Base-by-base conservation (phyloP, 2,113 vertebrate species). In the Sinocyclocheilus rhinocerous region DNA sequence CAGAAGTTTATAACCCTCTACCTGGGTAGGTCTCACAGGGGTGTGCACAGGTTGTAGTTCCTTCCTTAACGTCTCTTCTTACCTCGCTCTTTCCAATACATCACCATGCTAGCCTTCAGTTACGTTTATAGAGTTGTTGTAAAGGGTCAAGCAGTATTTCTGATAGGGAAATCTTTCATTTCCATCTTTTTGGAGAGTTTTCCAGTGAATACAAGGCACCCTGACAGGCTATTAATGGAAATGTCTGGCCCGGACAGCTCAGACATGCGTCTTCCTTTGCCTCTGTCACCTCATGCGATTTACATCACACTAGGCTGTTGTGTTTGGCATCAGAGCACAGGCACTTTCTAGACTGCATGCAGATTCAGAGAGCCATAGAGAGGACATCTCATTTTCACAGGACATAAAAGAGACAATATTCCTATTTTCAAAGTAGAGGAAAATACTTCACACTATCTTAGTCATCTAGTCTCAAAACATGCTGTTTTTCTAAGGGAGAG, bases 301-400 rank as follows among this genome's bases (percentile, higher is more conserved):
- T 86, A 88, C 86, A 84, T 89, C 83, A 61, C 59, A 22, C 81
- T 18, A 22, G 52, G 75, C 75, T 91, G 87, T 89, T 88, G 84
- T 80, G 61, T 69, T 89, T 88, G 90, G 85, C 88, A 80, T 39
- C 24, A 4, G 45, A 85, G 81, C 33, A 82, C 69, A 76, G 86
- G 78, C 18, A 63, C 75, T 83, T 76, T 76, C 48, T 55, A 84
- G 86, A 85, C 73, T 63, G 61, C 81, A 39, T 48, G 20, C 76
- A 83, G 87, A 86, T 73, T 61, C 72, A 50, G 36, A 70, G 77
- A 84, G 59, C 36, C 73, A 80, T 42, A 67, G 50, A 80, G 26
- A 85, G 55, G 69, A 83, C 67, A 29, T 81, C 39, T 85, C 16
- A 85, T 87, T 79, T 50, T 50, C 63, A 83, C 85, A 2, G 22